phyloP scores from a whole-genome alignment of 2,888 invertebrate genomes.

The Acrocera orbiculus region DNA sequence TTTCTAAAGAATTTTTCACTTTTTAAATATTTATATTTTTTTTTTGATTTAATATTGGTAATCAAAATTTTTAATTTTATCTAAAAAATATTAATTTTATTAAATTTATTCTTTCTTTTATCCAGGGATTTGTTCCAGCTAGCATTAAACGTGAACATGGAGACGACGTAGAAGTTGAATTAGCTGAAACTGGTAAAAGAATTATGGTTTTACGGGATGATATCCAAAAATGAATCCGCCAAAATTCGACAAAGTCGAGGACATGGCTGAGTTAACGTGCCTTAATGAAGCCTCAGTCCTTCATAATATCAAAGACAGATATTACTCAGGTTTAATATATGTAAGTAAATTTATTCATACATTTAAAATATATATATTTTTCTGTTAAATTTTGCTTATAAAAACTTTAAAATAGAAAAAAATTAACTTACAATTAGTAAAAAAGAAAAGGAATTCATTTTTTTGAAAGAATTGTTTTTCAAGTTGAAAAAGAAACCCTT shows the following conservation, averaged over 20 bases:
- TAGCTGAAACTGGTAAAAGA: constrained; percentile 90
- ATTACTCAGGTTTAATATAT: constrained; percentile 98
- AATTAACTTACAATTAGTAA: too few species aligned
- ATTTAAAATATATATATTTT: too few species aligned
- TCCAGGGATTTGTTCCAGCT: constrained; percentile 86
- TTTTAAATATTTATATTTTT: too few species aligned
- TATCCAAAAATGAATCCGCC: constrained; percentile 99
- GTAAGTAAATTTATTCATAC: constrained; percentile 55
- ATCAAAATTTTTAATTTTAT: too few species aligned
- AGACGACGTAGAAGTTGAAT: constrained; percentile 92
- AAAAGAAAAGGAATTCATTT: too few species aligned
- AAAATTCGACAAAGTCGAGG: constrained; percentile 99
- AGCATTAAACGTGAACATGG: constrained; percentile 89
- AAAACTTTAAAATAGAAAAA: too few species aligned
- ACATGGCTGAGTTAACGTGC: constrained; percentile 99
- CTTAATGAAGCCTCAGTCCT: constrained; percentile 98
- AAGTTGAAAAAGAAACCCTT: too few species aligned
- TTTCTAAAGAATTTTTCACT: too few species aligned
- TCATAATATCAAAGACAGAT: constrained; percentile 98
- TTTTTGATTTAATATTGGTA: too few species aligned
- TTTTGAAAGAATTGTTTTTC: too few species aligned
- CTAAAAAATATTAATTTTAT: constrained; percentile 5
- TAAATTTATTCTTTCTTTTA: constrained; percentile 11
- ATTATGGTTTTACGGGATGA: constrained; percentile 87
- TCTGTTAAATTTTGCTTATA: too few species aligned